Evolutionary conservation across 2,113 vertebrate species (phyloP).

Genomic region (Sylvia atricapilla): DNA sequence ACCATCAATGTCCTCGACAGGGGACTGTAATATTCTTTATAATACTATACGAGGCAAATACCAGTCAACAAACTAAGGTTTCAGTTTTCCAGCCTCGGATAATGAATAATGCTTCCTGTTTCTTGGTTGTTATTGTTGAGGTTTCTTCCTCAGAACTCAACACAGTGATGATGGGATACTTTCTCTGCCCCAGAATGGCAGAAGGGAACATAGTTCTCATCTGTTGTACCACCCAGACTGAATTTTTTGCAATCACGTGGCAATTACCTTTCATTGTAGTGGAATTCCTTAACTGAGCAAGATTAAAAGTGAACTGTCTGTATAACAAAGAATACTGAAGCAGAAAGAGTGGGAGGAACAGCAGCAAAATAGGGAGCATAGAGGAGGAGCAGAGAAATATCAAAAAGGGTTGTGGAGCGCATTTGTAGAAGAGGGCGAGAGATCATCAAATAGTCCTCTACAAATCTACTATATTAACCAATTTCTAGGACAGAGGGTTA

Average conservation of each 20-base stretch:
- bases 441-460: constrained; percentile 45
- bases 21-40: not conserved
- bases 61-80: not conserved
- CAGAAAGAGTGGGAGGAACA: constrained; percentile 42
- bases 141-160: not conserved
- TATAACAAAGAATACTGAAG: constrained; percentile 12
- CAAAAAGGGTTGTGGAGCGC: constrained; percentile 3
- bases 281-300: constrained; percentile 38
- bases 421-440: constrained; percentile 1
- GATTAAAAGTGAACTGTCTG: constrained; percentile 42
- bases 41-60: not conserved
- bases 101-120: not conserved
- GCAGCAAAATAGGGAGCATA: constrained; percentile 8
- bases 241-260: not conserved
- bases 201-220: not conserved
- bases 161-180: not conserved
- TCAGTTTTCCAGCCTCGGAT: not conserved
- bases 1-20: not conserved
- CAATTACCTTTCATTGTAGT: not conserved
- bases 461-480: constrained; percentile 52
- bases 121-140: not conserved
- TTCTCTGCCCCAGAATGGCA: not conserved
- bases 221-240: not conserved
- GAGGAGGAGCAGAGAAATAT: constrained; percentile 48
- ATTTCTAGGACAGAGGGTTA: constrained; percentile 58